Conservation (phyloP, 2,797 vertebrate genomes). For the Emys orbicularis region DNA sequence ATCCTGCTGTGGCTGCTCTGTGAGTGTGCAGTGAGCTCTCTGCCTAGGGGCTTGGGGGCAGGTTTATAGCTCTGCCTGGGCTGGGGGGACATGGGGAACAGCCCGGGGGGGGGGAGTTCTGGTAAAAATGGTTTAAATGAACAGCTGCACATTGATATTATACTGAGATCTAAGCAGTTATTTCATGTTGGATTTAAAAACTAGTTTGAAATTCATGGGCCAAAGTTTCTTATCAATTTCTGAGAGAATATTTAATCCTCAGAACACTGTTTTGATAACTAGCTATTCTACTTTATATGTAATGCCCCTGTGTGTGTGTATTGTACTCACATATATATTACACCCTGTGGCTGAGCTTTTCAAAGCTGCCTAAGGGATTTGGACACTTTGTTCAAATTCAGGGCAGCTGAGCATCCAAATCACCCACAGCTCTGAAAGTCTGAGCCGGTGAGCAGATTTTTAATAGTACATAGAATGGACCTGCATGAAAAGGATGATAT, state of each 20-base stretch:
- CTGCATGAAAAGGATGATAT: neutral
- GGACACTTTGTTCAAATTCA: neutral
- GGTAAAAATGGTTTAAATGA: neutral
- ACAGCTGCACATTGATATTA: fast-evolving
- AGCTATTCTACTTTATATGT: neutral
- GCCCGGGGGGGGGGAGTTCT: fast-evolving
- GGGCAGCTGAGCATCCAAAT: neutral
- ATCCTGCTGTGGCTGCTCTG: neutral
- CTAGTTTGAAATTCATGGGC: neutral
- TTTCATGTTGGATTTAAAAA: neutral
- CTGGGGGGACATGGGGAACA: neutral
- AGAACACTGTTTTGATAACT: neutral
- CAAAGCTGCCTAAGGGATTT: neutral
- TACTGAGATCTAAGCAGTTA: neutral
- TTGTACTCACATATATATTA: neutral
- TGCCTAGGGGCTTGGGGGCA: fast-evolving
- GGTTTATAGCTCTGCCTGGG: neutral
- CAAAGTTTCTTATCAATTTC: neutral
- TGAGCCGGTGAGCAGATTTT: neutral
- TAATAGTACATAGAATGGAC: neutral
- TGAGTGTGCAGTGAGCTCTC: neutral
- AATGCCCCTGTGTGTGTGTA: neutral
- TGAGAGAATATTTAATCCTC: neutral
- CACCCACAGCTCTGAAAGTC: neutral
- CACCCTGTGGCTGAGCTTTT: neutral